Evolutionary conservation across 1,140 invertebrate genomes (phyloP), one percentile per base, ranked within the genome.

Genomic region (Campoletis sonorensis): DNA sequence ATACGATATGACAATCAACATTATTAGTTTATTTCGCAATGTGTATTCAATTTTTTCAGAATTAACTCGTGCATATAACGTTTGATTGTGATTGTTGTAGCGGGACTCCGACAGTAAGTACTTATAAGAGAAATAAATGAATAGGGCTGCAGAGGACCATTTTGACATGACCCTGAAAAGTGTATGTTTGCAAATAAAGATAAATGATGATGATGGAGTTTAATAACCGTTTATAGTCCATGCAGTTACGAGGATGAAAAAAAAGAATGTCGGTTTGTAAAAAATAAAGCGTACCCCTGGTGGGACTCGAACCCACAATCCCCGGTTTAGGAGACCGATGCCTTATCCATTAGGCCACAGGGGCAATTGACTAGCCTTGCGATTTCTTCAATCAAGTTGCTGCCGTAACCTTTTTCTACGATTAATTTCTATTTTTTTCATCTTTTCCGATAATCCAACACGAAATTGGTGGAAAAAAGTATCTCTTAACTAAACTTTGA

Each of bases 331-430:
- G 91, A 92, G 91, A 91, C 90, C 91, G 90, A 90, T 90, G 90
- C 90, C 90, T 91, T 92, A 92, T 91, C 91, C 90, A 91, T 91
- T 91, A 91, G 90, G 90, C 90, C 90, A 92, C 90, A 91, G 90
- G 89, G 90, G 91, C 91, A 15, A 70, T 70, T 33, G 61, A 26
- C 21, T 11, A 64, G n/a, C 11, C 7, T 26, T 7, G 11, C 61
- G 61, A 64, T 64, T 64, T 64, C 23, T 64, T 64, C 23, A 13
- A 8, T 23, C 40, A 13, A 64, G n/a, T 26, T 64, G 0, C 61
- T 27, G 61, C 23, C 23, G 5, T 15, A 26, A 64, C 23, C 0
- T 26, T 64, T 64, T 23, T 26, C 61, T 23, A 64, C 18, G 21
- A 23, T 26, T 26, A 2, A n/a, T n/a, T 3, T 10, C n/a, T 26